Conservation (phyloP, 2,113 vertebrate species). For the Paracanthobrama guichenoti region DNA sequence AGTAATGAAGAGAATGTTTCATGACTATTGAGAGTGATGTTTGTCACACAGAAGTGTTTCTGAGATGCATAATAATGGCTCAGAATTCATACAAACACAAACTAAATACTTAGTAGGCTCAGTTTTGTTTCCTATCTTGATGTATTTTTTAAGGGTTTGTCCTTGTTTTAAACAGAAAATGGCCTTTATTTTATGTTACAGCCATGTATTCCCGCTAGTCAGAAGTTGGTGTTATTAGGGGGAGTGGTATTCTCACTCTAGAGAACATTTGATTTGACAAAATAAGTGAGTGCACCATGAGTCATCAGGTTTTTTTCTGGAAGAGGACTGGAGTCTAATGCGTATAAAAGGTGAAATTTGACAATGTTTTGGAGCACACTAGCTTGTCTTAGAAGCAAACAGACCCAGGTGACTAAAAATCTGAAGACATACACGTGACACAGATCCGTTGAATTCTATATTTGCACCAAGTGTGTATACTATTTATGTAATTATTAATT, state of each 20-base stretch:
- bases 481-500: not conserved
- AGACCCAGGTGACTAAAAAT: not conserved
- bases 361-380: not conserved
- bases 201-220: not conserved
- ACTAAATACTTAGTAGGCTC: not conserved
- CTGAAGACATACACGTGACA: not conserved
- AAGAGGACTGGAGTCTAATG: not conserved
- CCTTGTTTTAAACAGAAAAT: not conserved
- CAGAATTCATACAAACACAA: not conserved
- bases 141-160: no score
- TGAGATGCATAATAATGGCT: not conserved
- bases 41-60: not conserved
- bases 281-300: not conserved
- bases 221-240: not conserved
- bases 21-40: not conserved
- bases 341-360: not conserved
- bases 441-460: not conserved
- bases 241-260: not conserved
- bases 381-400: not conserved
- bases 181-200: not conserved
- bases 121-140: not conserved
- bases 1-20: slow-evolving; percentile 49
- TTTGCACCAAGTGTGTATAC: not conserved
- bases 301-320: not conserved
- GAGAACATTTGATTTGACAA: slow-evolving; percentile 2